Evolutionary conservation across 1,140 invertebrate species (phyloP).

Genomic region (Euura lappo): DNA sequence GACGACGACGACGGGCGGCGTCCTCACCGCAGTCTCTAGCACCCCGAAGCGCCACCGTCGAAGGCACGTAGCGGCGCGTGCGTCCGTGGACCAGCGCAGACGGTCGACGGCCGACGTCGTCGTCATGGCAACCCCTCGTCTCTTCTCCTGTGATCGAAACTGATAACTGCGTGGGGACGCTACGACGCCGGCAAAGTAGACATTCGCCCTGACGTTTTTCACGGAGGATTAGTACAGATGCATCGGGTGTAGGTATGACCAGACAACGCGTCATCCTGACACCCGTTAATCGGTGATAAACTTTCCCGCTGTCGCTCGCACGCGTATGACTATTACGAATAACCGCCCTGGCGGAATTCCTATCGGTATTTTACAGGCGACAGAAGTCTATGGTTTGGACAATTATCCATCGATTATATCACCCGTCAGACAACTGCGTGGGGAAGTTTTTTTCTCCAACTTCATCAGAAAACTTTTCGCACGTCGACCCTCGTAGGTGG

Average conservation of each 20-base stretch:
- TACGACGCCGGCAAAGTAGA: conserved; percentile 4
- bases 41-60: conserved; percentile 33
- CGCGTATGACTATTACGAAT: too few relatives aligned
- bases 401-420: too few relatives aligned
- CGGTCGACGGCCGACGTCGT: conserved; percentile 8
- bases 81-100: conserved; percentile 13
- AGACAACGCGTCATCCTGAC: too few relatives aligned
- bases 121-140: neutral
- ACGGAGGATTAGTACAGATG: neutral
- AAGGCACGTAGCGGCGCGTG: conserved; percentile 17
- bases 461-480: too few relatives aligned
- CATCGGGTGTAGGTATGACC: neutral
- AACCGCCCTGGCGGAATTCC: too few relatives aligned
- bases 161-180: neutral
- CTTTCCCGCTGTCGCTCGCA: too few relatives aligned
- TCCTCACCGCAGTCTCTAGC: conserved; percentile 36
- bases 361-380: too few relatives aligned
- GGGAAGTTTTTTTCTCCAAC: too few relatives aligned
- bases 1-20: conserved; percentile 34
- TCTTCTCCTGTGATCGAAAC: neutral
- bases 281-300: too few relatives aligned
- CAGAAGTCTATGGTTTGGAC: too few relatives aligned
- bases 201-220: neutral
- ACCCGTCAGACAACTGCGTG: too few relatives aligned
- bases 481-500: too few relatives aligned